Percentiles rank a stretch among this genome's conserved stretches.
Conservation (phyloP, 1,140 invertebrate genomes). For the Achatina immaculata region DNA sequence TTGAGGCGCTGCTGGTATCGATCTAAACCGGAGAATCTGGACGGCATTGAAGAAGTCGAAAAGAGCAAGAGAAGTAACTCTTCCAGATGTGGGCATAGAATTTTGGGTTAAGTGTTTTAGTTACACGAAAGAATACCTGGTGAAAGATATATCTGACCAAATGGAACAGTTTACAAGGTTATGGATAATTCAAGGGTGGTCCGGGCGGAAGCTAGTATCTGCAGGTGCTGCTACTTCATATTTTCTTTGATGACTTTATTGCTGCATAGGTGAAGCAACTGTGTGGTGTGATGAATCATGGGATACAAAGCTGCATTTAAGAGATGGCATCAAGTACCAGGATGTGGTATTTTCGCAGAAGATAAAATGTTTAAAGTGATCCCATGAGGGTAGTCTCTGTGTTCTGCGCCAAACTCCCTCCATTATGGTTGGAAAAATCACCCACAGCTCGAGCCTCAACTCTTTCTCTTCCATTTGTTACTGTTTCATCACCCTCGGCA, state of each 20-base stretch:
- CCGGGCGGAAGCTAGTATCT: background rate
- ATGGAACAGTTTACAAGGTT: background rate
- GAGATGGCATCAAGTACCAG: too few species aligned
- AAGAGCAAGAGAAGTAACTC: too few species aligned
- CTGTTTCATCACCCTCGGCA: constrained; percentile 78
- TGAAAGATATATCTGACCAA: background rate
- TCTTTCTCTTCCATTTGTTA: constrained; percentile 90
- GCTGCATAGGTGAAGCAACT: too few species aligned
- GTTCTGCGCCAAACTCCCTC: background rate
- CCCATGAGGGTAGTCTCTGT: background rate
- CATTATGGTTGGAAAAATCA: constrained; percentile 44
- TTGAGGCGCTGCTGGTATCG: background rate
- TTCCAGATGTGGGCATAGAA: background rate
- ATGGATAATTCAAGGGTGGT: background rate
- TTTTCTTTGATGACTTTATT: too few species aligned
- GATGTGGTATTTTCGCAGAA: too few species aligned
- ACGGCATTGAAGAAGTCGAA: background rate
- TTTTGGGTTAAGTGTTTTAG: too few species aligned
- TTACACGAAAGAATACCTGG: too few species aligned
- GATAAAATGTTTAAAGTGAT: too few species aligned
- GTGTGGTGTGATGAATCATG: too few species aligned
- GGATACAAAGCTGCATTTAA: too few species aligned
- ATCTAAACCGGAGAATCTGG: background rate
- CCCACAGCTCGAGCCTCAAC: constrained; percentile 72
- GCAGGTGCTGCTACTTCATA: constrained; percentile 1